Evolutionary conservation across 2,797 vertebrate genomes (phyloP), one percentile per base, ranked within the genome.

Genomic region (Oreonectes daqikongensis): DNA sequence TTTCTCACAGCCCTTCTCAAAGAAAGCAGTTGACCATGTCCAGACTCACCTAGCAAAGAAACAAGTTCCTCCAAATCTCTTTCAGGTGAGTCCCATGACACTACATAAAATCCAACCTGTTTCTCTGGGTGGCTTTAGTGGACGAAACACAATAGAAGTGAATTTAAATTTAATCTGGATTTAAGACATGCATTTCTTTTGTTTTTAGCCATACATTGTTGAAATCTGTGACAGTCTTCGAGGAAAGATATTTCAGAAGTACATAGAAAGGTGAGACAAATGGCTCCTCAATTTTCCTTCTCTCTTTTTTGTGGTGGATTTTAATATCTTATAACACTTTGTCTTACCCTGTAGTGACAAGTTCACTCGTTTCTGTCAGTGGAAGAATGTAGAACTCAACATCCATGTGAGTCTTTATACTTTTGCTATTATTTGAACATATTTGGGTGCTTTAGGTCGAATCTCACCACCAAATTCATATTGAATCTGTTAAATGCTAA

Each of bases 371-470:
- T 99, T 97, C 79, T 99, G 96, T 88, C 97, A 99, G 88, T 99
- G 97, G 97, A 99, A 99, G 91, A 99, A 99, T 24, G 96, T 99
- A 74, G 97, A 99, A 85, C 93, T 99, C 85, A 99, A 99, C 88
- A 98, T 99, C 87, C 97, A 99, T 40, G 97, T 99, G 89, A 97
- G 97, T 97, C 72, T 77, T 20, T 4, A n/a, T 6, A 46, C 15
- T 17, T 5, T 46, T 17, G 18, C 12, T 3, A 5, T 46, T 46
- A 6, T 44, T 44, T 44, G 2, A 14, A 44, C 2, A 38, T 4
- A 38, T 1, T 14, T 3, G n/a, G n/a, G n/a, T n/a, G n/a, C n/a
- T 14, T 14, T 46, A 15, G 5, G 7, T 35, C 9, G 9, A 35
- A 35, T 35, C 32, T 32, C 32, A 32, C 32, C 9, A 35, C 7